Evolutionary conservation across 2,797 vertebrate genomes (phyloP), one percentile per base, ranked within the genome.

Genomic region (Acrossocheilus fasciatus): DNA sequence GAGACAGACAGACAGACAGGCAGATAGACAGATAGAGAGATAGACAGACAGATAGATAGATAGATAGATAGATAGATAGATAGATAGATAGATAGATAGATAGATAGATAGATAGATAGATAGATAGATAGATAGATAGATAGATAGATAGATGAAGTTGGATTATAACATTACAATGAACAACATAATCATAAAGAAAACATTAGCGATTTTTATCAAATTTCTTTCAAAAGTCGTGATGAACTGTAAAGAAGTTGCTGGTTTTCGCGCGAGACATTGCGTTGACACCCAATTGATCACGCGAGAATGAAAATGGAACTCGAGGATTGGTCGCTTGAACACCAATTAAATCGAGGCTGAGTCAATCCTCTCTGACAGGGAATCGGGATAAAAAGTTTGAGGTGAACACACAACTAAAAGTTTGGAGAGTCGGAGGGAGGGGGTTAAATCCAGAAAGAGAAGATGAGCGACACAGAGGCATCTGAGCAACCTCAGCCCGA

Each of bases 401-500:
- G 23, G 81, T 75, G 70, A 76, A 50, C 79, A 18, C 39, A 15
- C 0, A 69, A 89, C 87, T 45, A 45, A 54, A 92, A 92, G 90
- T 93, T 92, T 62, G 85, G 74, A 86, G 85, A 88, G 88, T 90
- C 80, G 70, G 91, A 93, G 93, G 92, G 91, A 91, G 91, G 92
- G 89, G 90, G 89, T 89, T 36, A 84, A 69, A 68, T 75, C 78
- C 82, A 85, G 52, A 89, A 83, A 89, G 90, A 89, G 88, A 95
- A 92, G 86, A 96, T 96, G 96, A 95, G 89, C 86, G 96, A 96
- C 94, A 88, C 93, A 84, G 95, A 96, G 90, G 92, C 89, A 91
- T 93, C 94, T 6, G 94, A 94, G 6, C 87, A 93, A 17, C 91
- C 93, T 1, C 94, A 94, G 82, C 93, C 93, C 15, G 96, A 96